A percentile compares a stretch with the other conserved stretches of the same genome.
Evolutionary conservation across 1,140 invertebrate genomes (phyloP).

Genomic region (Probaryconus sp.): DNA sequence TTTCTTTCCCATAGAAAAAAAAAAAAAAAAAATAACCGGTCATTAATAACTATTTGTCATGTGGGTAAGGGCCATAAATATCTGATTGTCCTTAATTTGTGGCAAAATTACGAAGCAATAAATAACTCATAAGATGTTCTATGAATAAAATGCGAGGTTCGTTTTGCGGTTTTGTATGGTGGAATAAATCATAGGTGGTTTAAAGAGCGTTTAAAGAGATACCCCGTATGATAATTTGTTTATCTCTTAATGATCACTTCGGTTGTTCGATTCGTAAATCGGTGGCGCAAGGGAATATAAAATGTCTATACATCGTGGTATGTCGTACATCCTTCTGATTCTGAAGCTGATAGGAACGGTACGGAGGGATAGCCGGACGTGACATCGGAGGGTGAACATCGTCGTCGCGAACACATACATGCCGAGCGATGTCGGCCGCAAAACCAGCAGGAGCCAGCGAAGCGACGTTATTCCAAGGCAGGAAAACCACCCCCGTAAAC

Average conservation of each 20-base stretch:
- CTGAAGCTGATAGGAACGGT: slow-evolving; percentile 51
- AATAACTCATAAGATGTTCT: slow-evolving; percentile 4
- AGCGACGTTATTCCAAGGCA: slow-evolving; percentile 67
- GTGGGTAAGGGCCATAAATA: too few relatives aligned
- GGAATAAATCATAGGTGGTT: slow-evolving; percentile 39
- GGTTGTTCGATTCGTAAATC: slow-evolving; percentile 44
- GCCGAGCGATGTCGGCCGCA: slow-evolving; percentile 51
- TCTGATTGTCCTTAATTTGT: too few relatives aligned
- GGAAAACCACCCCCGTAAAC: slow-evolving; percentile 65
- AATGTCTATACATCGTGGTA: slow-evolving; percentile 26
- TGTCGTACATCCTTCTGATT: slow-evolving; percentile 50
- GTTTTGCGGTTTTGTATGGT: background rate
- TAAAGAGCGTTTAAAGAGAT: slow-evolving; percentile 35
- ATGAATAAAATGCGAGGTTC: background rate
- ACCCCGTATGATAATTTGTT: slow-evolving; percentile 41
- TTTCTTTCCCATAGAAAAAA: too few relatives aligned
- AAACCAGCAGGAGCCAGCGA: slow-evolving; percentile 63
- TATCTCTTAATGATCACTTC: slow-evolving; percentile 47
- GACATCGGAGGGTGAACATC: slow-evolving; percentile 59
- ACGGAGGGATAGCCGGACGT: slow-evolving; percentile 49
- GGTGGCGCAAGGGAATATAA: slow-evolving; percentile 31
- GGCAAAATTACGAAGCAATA: slow-evolving; percentile 4
- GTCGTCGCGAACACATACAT: slow-evolving; percentile 49
- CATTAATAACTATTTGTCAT: too few relatives aligned
- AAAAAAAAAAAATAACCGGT: too few relatives aligned